Evolutionary conservation across 2,888 invertebrate genomes (phyloP), one percentile per base, ranked within the genome.

Genomic region (Antheraea yamamai): DNA sequence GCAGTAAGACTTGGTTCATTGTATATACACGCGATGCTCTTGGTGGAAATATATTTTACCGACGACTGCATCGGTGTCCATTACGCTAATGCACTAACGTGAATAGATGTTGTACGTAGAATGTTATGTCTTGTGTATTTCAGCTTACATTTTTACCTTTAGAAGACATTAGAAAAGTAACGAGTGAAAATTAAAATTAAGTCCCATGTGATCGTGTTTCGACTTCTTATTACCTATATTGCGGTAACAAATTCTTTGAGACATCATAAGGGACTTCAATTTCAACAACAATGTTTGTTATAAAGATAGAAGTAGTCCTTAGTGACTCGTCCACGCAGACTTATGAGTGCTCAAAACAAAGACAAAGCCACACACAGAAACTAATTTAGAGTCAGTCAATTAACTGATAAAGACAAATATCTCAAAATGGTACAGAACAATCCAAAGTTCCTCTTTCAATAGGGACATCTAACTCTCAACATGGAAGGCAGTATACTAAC

Each of bases 371-470:
- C 51, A 12, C 10, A 14, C 14, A 51, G 55, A 55, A 55, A 58
- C 20, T 58, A n/a, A 20, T 58, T 58, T 18, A 58, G n/a, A 58
- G 18, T 58, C 14, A 58, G 20, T 8, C 8, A 58, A 58, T 18
- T 18, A 58, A 58, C 58, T 58, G 6, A n/a, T 58, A n/a, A 58
- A 18, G 58, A 20, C 58, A 20, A n/a, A 0, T 58, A 58, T 58
- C 7, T 1, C 20, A n/a, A 20, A 58, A 39, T 39, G 39, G 39
- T 47, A 47, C 1, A 47, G 47, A 47, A 47, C 47, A 12, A 12
- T 61, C 23, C 58, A 61, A 61, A 61, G n/a, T 61, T n/a, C n/a
- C 20, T 61, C 58, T 61, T n/a, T 61, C 58, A n/a, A 61, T n/a
- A 61, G 10, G 58, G 58, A 23, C 23, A 23, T 23, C 12, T 10